Evolutionary conservation across 2,888 invertebrate species (phyloP).

Genomic region (Molorchus minor): DNA sequence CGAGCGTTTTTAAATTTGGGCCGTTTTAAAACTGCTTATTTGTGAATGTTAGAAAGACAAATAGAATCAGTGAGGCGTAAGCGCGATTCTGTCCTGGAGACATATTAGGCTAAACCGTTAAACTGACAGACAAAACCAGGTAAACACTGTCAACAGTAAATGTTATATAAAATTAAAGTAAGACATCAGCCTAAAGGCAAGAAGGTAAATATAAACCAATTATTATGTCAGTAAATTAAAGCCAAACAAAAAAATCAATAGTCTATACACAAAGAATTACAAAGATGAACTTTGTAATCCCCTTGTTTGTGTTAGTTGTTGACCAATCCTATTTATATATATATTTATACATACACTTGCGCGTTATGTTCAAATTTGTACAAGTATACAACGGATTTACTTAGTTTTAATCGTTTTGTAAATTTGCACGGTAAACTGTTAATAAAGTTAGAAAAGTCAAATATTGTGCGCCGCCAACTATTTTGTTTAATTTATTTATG

Average conservation of each 20-base stretch:
- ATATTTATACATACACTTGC: conserved; percentile 37
- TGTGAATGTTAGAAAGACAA: too few species aligned
- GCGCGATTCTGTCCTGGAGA: too few species aligned
- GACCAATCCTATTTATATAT: conserved; percentile 54
- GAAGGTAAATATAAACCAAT: conserved; percentile 32
- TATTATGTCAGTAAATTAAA: conserved; percentile 47
- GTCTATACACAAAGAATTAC: conserved; percentile 48
- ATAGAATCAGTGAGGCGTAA: too few species aligned
- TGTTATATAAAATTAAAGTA: conserved; percentile 4
- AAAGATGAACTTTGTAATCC: conserved; percentile 48
- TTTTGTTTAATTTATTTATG: conserved; percentile 50
- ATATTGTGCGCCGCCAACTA: conserved; percentile 47
- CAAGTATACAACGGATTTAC: conserved; percentile 45
- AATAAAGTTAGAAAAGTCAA: conserved; percentile 51
- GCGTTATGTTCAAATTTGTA: conserved; percentile 45
- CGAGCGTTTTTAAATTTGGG: too few species aligned
- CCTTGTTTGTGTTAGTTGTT: conserved; percentile 52
- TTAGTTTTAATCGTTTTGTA: conserved; percentile 54
- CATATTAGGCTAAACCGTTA: too few species aligned
- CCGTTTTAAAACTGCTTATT: too few species aligned
- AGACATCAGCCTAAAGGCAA: conserved; percentile 14
- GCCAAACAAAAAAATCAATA: conserved; percentile 51
- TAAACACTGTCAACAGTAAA: too few species aligned
- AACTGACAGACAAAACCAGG: neutral
- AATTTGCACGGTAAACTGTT: conserved; percentile 55